These are phyloP conservation scores for Diorhabda sublineata DNA, from an alignment of 1,140 invertebrate genomes.

Conservation along the genomic window DNA sequence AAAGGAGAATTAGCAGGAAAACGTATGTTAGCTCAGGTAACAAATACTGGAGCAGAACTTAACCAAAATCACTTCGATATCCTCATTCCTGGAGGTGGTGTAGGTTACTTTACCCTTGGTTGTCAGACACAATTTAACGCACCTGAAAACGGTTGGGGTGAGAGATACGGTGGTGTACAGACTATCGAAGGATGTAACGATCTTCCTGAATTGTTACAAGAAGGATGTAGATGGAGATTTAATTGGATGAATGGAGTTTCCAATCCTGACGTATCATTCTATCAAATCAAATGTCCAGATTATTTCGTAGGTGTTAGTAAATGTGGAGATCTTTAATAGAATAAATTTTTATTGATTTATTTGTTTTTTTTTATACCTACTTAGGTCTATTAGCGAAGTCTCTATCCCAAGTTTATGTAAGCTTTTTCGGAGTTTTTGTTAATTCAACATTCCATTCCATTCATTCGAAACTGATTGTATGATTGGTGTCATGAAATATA, in stretches of 20 bases:
- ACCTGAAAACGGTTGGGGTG: conserved; percentile 22
- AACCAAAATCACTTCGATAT: conserved; percentile 28
- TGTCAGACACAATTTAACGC: conserved; percentile 15
- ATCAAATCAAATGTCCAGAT: conserved; percentile 14
- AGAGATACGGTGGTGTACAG: conserved; percentile 18
- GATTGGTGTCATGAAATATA: no score
- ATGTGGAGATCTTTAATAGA: conserved; percentile 3
- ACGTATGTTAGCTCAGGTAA: conserved; percentile 22
- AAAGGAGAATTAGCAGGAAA: conserved; percentile 14
- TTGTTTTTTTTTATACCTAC: no score
- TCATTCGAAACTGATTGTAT: no score
- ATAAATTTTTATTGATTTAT: not conserved
- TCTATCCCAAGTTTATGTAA: no score
- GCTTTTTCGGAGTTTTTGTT: no score
- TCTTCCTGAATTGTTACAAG: conserved; percentile 12
- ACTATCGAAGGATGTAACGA: conserved; percentile 13
- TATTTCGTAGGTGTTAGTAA: conserved; percentile 6
- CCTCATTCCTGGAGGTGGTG: conserved; percentile 24
- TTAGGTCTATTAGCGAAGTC: no score
- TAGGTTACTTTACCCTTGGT: not conserved
- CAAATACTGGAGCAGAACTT: conserved; percentile 24
- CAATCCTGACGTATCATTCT: conserved; percentile 14
- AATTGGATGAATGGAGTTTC: conserved; percentile 17
- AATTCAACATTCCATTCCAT: no score
- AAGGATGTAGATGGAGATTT: conserved; percentile 18